Base-by-base conservation (phyloP, 1,140 invertebrate genomes). In the Cherax quadricarinatus region DNA sequence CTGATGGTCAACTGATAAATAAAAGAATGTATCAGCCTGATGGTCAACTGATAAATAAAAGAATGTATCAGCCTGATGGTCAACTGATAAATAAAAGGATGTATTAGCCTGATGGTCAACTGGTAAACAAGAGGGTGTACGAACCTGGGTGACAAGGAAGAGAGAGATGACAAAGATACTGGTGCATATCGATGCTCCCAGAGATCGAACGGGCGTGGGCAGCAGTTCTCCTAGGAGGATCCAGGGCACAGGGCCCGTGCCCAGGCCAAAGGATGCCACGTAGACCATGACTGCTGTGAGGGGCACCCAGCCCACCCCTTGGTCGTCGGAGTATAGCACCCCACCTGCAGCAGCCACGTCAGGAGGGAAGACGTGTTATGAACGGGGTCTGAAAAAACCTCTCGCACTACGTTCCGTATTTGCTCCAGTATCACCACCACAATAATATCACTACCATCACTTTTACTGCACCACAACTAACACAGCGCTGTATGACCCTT, bases 211-310 rank as follows among this genome's bases (percentile, higher is more conserved):
- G 53, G 92, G 84, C n/a, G 87, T 89, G 14, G 92, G 92, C 57
- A 93, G 92, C n/a, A 93, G 79, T 53, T 93, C 92, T 14, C 92
- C 92, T 0, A 93, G 73, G 14, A 93, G 88, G 81, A 93, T 86
- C 92, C 92, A 93, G 4, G 92, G 89, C 21, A 91, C 87, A 41
- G 92, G 92, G 9, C 92, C 88, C 16, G 53, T 75, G 10, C 92
- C 92, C 78, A 93, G 60, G 18, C 89, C 88, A 62, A 87, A 93
- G 75, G 90, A 93, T 3, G 75, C 82, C 62, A 93, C 90, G 85
- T 88, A 90, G n/a, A 91, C 66, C 86, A 93, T 62, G 53, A 93
- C 82, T 78, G 81, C 57, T 12, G 78, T 78, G 51, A 93, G 81
- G 3, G 92, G 89, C 75, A 93, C 57, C 88, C 88, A 90, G 4